Percentiles rank a stretch among this genome's conserved stretches.
Conservation (phyloP, 2,888 invertebrate species). For the Napeogenes sylphis region DNA sequence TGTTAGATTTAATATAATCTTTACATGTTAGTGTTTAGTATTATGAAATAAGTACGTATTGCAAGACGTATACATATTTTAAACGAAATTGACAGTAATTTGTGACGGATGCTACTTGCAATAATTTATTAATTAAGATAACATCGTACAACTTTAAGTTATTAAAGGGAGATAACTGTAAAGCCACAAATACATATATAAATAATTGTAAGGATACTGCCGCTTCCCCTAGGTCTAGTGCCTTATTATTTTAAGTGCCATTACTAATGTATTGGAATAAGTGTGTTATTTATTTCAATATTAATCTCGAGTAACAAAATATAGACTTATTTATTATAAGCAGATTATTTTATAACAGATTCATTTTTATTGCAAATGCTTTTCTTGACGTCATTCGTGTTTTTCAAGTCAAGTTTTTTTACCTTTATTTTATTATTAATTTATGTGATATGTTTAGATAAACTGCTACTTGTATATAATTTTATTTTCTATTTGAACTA, state of each 20-base stretch:
- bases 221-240: constrained; percentile 36
- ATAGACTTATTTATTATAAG: constrained; percentile 14
- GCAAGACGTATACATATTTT: not conserved
- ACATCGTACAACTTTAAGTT: not conserved
- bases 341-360: not conserved
- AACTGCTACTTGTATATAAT: constrained; percentile 42
- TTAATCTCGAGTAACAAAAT: constrained; percentile 34
- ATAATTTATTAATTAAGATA: constrained; percentile 3
- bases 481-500: constrained; percentile 41
- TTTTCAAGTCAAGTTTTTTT: constrained; percentile 8
- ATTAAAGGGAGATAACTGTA: no score
- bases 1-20: constrained; percentile 7
- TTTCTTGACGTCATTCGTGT: not conserved
- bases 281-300: constrained; percentile 39
- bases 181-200: not conserved
- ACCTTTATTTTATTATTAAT: constrained; percentile 19
- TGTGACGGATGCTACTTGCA: constrained; percentile 1
- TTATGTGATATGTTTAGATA: constrained; percentile 27
- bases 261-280: constrained; percentile 51
- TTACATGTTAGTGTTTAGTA: constrained; percentile 3
- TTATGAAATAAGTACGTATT: constrained; percentile 6
- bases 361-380: no score
- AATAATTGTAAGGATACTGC: constrained; percentile 19
- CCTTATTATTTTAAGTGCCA: constrained; percentile 63
- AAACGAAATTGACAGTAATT: not conserved